Percentiles rank a stretch among this genome's conserved stretches.
phyloP scores from a whole-genome alignment of 1,140 invertebrate genomes.

The Dendroctonus valens region DNA sequence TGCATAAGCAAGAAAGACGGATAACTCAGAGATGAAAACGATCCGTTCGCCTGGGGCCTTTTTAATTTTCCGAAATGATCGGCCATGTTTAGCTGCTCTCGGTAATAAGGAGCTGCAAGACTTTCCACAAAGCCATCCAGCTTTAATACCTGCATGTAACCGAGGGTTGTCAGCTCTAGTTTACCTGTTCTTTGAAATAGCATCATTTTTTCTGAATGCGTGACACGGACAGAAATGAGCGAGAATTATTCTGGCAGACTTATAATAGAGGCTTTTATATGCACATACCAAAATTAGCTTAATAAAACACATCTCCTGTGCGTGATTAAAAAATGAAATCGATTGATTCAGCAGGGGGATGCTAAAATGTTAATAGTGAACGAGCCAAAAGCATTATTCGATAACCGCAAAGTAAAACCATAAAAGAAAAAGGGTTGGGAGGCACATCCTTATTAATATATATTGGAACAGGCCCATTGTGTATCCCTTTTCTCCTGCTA shows the following conservation, averaged over 20 bases:
- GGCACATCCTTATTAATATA: slow-evolving; percentile 33
- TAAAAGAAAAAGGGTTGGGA: slow-evolving; percentile 28
- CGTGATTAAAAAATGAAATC: no score
- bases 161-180: slow-evolving; percentile 17
- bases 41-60: slow-evolving; percentile 21
- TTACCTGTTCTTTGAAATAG: background rate
- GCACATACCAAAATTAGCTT: no score
- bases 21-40: slow-evolving; percentile 21
- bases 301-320: no score
- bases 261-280: no score
- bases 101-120: slow-evolving; percentile 23
- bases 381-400: background rate
- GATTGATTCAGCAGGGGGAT: no score
- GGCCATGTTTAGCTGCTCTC: slow-evolving; percentile 10
- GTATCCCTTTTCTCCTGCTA: slow-evolving; percentile 27
- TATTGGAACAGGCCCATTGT: slow-evolving; percentile 27
- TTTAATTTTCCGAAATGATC: slow-evolving; percentile 30
- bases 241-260: no score
- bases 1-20: slow-evolving; percentile 14
- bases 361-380: no score
- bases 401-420: slow-evolving; percentile 1
- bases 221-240: no score
- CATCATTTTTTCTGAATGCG: no score
- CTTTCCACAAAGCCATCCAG: slow-evolving; percentile 13
- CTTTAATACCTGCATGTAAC: slow-evolving; percentile 21